A percentile compares a stretch with the other conserved stretches of the same genome.
These are phyloP conservation scores for Schrankia costaestrigalis DNA, from an alignment of 2,888 invertebrate genomes.

Conservation along the genomic window DNA sequence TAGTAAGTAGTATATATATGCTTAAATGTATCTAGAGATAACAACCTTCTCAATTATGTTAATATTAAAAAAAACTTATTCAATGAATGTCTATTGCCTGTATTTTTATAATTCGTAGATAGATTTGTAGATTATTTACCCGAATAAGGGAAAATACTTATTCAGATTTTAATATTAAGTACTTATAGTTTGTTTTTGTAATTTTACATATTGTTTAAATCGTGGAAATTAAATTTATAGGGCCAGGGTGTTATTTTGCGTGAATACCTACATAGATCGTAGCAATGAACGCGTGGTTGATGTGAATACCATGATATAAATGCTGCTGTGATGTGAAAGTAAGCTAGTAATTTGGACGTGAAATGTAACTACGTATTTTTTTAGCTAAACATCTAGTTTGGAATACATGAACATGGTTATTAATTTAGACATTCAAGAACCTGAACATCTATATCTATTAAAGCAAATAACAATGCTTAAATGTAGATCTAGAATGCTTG, in stretches of 20 bases:
- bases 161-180: too few relatives aligned
- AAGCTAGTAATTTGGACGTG: not conserved
- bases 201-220: too few relatives aligned
- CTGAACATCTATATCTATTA: conserved; percentile 52
- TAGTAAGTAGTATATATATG: too few relatives aligned
- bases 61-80: conserved; percentile 1
- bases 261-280: not conserved
- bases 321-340: not conserved
- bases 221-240: not conserved
- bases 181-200: too few relatives aligned
- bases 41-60: not conserved
- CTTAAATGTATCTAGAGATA: too few relatives aligned
- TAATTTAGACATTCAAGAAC: conserved; percentile 26
- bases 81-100: conserved; percentile 4
- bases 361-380: not conserved
- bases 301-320: not conserved
- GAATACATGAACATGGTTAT: conserved; percentile 5
- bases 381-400: conserved; percentile 1
- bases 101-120: conserved; percentile 3
- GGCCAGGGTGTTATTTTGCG: conserved; percentile 1
- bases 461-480: conserved; percentile 53
- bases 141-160: too few relatives aligned
- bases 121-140: too few relatives aligned
- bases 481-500: conserved; percentile 49
- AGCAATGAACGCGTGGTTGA: too few relatives aligned